phyloP scores from a whole-genome alignment of 2,113 vertebrate species.

The Cynopterus brachyotis region DNA sequence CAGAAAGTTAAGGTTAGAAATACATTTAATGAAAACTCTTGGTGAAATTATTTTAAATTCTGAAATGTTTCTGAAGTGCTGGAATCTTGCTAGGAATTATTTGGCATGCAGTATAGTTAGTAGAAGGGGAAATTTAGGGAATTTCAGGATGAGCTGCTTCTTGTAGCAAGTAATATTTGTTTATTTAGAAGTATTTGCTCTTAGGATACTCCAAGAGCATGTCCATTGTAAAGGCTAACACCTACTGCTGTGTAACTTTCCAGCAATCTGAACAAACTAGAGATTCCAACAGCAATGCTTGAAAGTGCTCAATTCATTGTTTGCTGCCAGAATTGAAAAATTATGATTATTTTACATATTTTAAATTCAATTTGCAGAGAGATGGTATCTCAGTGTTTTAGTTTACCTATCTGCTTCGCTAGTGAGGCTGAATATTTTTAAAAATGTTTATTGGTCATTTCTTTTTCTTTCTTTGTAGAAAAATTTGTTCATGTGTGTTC shows the following conservation, averaged over 20 bases:
- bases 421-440: not conserved
- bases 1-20: not conserved
- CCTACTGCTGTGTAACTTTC: not conserved
- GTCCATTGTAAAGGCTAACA: not conserved
- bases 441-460: not conserved
- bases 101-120: not conserved
- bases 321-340: not conserved
- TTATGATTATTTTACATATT: slow-evolving; percentile 10
- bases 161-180: not conserved
- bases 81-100: not conserved
- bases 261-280: slow-evolving; percentile 1
- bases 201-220: not conserved
- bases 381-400: not conserved
- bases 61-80: not conserved
- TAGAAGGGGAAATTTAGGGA: not conserved
- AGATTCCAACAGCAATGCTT: not conserved
- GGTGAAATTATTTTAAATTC: slow-evolving; percentile 21
- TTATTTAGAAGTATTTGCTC: not conserved
- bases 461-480: slow-evolving; percentile 1
- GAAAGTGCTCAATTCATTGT: not conserved
- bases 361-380: not conserved
- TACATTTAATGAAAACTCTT: not conserved
- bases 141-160: not conserved
- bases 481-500: not conserved
- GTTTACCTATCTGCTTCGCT: not conserved